Percentiles rank a stretch among this genome's conserved stretches.
These are phyloP conservation scores for Oryzias melastigma DNA, from an alignment of 2,113 vertebrate species.

Conservation along the genomic window DNA sequence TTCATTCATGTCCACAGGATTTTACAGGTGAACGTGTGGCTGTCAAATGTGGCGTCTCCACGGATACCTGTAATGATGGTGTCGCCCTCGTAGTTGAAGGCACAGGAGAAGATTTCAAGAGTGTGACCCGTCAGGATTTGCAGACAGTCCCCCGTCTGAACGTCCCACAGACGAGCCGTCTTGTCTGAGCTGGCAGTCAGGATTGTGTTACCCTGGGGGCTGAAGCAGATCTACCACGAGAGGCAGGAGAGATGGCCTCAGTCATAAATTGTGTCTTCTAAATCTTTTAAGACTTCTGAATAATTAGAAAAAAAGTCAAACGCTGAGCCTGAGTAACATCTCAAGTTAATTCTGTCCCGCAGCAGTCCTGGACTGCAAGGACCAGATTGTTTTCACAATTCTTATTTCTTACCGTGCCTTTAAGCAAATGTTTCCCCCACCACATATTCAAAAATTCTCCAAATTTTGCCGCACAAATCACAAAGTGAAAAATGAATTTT, in stretches of 20 bases:
- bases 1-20: conserved; percentile 10
- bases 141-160: conserved; percentile 83
- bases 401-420: too few relatives aligned
- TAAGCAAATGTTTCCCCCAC: too few relatives aligned
- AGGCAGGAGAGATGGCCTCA: conserved; percentile 1
- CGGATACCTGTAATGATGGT: conserved; percentile 78
- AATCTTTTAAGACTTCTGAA: too few relatives aligned
- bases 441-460: too few relatives aligned
- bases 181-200: conserved; percentile 91
- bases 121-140: conserved; percentile 89
- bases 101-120: conserved; percentile 93
- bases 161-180: conserved; percentile 94
- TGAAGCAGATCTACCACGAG: conserved; percentile 88
- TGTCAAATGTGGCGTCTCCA: conserved; percentile 12
- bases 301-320: too few relatives aligned
- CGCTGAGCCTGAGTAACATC: not conserved
- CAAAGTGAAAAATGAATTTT: too few relatives aligned
- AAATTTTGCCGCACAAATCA: too few relatives aligned
- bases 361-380: too few relatives aligned
- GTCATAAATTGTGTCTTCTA: conserved; percentile 7
- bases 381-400: too few relatives aligned
- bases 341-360: not conserved
- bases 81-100: conserved; percentile 93
- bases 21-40: conserved; percentile 3
- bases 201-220: conserved; percentile 85